Percentiles rank a stretch among this genome's conserved stretches.
phyloP scores from a whole-genome alignment of 2,888 invertebrate species.

The Ischnura elegans region DNA sequence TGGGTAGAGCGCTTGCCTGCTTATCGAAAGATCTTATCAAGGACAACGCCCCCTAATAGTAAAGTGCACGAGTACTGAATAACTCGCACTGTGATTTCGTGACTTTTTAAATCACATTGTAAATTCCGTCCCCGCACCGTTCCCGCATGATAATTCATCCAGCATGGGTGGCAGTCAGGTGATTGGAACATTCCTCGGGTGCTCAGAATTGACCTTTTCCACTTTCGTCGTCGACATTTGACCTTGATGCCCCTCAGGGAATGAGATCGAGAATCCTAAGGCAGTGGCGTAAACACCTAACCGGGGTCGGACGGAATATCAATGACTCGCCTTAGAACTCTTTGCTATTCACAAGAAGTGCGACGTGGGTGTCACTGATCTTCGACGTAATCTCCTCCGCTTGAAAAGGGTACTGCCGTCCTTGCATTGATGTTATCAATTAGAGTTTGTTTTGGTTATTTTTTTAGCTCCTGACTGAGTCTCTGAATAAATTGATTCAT shows the following conservation, averaged over 20 bases:
- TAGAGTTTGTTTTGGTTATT: not conserved
- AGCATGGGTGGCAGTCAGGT: not conserved
- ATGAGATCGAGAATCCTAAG: not conserved
- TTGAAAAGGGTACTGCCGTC: not conserved
- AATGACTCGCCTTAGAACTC: not conserved
- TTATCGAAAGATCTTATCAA: too few relatives aligned
- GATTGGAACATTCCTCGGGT: not conserved
- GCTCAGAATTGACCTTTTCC: not conserved
- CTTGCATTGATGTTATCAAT: not conserved
- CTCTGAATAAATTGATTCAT: too few relatives aligned
- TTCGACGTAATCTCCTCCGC: not conserved
- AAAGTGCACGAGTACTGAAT: too few relatives aligned
- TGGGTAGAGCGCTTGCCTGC: too few relatives aligned
- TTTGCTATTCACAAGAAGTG: not conserved
- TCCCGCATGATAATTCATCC: too few relatives aligned
- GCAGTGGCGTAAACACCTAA: not conserved
- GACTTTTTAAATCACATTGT: too few relatives aligned
- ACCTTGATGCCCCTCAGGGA: not conserved
- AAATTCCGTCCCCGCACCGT: too few relatives aligned
- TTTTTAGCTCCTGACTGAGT: too few relatives aligned
- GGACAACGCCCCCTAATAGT: too few relatives aligned
- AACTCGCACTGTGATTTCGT: too few relatives aligned
- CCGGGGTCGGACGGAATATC: not conserved
- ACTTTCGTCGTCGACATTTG: not conserved
- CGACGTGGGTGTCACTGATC: not conserved